A percentile compares a stretch with the other conserved stretches of the same genome.
Conservation (phyloP, 2,113 vertebrate genomes). For the Ceuthmochares aereus region DNA sequence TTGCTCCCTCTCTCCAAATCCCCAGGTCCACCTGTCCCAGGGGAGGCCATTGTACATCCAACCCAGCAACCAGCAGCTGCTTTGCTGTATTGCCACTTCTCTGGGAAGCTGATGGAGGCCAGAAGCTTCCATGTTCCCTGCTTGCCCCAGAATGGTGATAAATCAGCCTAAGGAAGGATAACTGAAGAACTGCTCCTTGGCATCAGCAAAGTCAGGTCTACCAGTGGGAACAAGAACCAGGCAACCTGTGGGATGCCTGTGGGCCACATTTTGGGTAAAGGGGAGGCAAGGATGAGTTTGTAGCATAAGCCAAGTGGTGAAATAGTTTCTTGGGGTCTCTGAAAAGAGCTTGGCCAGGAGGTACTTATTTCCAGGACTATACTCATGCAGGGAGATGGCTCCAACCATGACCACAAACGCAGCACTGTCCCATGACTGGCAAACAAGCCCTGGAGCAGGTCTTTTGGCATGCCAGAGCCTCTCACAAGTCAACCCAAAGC, state of each 20-base stretch:
- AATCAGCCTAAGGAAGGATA: not conserved
- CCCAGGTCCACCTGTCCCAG: fast-evolving
- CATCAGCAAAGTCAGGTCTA: not conserved
- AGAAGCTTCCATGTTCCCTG: not conserved
- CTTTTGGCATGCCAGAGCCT: not conserved
- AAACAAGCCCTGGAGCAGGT: not conserved
- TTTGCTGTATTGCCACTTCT: not conserved
- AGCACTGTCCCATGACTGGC: not conserved
- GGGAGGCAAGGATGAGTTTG: not conserved
- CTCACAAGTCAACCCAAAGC: fast-evolving
- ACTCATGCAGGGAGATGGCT: fast-evolving
- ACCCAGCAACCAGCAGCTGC: not conserved
- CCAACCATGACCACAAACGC: not conserved
- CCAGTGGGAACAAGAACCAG: not conserved
- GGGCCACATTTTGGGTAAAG: not conserved
- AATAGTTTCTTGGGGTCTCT: not conserved
- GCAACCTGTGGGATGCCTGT: not conserved
- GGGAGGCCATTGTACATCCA: not conserved
- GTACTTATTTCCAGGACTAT: not conserved
- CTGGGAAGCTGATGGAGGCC: not conserved
- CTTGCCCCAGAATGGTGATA: fast-evolving
- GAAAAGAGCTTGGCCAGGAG: not conserved
- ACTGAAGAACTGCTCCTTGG: not conserved
- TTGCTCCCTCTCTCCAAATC: not conserved
- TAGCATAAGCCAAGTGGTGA: not conserved